Evolutionary conservation across 1,140 invertebrate genomes (phyloP).

Genomic region (Chironomus tepperi): DNA sequence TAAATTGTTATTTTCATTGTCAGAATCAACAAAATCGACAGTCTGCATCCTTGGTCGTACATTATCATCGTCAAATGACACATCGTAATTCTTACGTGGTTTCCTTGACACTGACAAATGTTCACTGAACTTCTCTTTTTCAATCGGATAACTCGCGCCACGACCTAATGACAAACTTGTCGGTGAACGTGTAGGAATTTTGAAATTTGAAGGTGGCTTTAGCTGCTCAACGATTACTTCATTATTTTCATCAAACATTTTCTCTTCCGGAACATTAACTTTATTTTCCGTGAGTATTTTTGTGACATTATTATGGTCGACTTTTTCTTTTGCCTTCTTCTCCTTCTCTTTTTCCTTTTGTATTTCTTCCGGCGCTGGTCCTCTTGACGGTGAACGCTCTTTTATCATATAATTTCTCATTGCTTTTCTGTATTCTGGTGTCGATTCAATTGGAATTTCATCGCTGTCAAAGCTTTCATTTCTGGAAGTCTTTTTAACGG

Average conservation of each 20-base stretch:
- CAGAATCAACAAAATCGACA: neutral
- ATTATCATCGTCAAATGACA: neutral
- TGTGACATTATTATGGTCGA: slow-evolving; percentile 13
- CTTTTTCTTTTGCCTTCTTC: neutral
- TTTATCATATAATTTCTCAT: slow-evolving; percentile 17
- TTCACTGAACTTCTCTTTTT: neutral
- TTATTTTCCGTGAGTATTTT: slow-evolving; percentile 5
- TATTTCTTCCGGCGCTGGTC: neutral
- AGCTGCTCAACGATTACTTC: neutral
- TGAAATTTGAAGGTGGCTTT: neutral
- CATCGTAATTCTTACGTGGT: neutral
- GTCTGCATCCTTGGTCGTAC: neutral
- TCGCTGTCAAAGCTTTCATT: neutral
- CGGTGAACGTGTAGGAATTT: neutral
- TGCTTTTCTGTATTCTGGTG: neutral
- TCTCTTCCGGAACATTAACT: slow-evolving; percentile 6
- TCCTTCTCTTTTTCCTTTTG: neutral
- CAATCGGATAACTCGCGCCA: neutral
- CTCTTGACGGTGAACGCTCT: neutral
- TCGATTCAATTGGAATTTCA: neutral
- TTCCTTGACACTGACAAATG: neutral
- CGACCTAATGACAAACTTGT: neutral
- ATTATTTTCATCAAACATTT: slow-evolving; percentile 15
- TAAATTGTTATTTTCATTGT: neutral
- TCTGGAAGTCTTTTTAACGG: neutral